phyloP scores from a whole-genome alignment of 30 jellyfish, hydroid and myxozoan genomes.

The Aurelia sp. region DNA sequence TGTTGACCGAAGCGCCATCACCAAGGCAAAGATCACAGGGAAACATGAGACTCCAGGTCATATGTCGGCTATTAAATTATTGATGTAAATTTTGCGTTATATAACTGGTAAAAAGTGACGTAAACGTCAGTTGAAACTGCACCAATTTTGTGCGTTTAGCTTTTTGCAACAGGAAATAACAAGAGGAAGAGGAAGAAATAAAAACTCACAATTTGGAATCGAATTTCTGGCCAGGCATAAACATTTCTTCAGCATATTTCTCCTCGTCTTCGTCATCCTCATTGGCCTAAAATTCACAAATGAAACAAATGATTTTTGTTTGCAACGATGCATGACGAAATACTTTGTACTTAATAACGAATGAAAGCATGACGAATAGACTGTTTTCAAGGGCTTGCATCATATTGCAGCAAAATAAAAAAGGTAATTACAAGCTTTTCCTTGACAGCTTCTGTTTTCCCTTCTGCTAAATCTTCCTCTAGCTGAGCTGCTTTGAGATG shows the following conservation, averaged over 20 bases:
- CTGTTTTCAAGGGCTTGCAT: no score
- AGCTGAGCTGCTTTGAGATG: slow-evolving; percentile 93
- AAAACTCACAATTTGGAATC: slow-evolving; percentile 88
- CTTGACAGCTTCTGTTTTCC: slow-evolving; percentile 77
- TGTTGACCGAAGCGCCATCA: no score
- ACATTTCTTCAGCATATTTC: slow-evolving; percentile 93
- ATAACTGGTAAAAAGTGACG: background rate
- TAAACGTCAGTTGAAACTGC: background rate
- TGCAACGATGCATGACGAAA: background rate
- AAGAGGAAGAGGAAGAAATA: background rate
- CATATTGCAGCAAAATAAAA: no score
- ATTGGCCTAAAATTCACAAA: slow-evolving; percentile 27
- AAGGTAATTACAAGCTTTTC: slow-evolving; percentile 57
- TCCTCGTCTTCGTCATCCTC: slow-evolving; percentile 98
- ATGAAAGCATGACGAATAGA: no score
- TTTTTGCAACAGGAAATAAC: background rate
- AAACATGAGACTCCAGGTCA: no score
- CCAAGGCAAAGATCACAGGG: no score
- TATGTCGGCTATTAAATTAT: background rate
- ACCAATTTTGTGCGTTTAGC: background rate
- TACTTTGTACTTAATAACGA: no score
- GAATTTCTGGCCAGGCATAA: slow-evolving; percentile 98
- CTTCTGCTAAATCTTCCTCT: slow-evolving; percentile 94
- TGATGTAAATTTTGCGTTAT: background rate
- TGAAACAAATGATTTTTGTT: background rate